Base-by-base conservation (phyloP, 2,797 vertebrate genomes). In the Aerospiza tachiro region DNA sequence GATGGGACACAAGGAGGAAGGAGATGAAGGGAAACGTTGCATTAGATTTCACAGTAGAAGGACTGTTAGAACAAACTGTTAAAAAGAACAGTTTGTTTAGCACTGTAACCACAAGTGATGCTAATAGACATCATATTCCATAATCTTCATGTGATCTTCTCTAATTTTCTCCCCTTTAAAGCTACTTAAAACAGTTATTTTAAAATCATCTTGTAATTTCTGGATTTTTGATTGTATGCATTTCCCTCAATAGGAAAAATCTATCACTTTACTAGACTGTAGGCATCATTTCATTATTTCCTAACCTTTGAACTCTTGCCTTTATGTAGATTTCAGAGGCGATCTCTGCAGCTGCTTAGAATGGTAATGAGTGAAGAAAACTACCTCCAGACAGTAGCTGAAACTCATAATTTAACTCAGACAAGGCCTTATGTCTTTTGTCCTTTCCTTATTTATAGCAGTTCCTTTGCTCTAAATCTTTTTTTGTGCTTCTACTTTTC, bases 311-410 rank as follows among this genome's bases (percentile, higher is more conserved):
- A 88, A 93, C 80, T 49, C 28, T 90, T 88, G 29, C 21, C 52
- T 90, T 91, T 77, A 94, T 55, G 36, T 36, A 74, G 65, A 93
- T 82, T 95, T 82, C 75, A 74, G 79, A 95, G 44, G 66, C n/a
- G 38, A 92, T 15, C 65, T 63, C 52, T 74, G 72, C 45, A 85
- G 38, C 44, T 80, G 59, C 25, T 52, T 70, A 58, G 38, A 87
- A 79, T 26, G 18, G 40, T 74, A 90, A 89, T 42, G 44, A 87
- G 44, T 88, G 49, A 47, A 82, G 63, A 87, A 92, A 87, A 86
- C 35, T 52, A 67, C 65, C 56, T 91, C 36, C 31, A 95, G 67
- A 93, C 31, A 49, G 70, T 11, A 85, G 67, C 59, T 55, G 55
- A 81, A 94, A 93, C 82, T 87, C 44, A 36, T 58, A 10, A 75